Base-by-base conservation (phyloP, 1,140 invertebrate genomes). In the Eriosoma lanigerum region DNA sequence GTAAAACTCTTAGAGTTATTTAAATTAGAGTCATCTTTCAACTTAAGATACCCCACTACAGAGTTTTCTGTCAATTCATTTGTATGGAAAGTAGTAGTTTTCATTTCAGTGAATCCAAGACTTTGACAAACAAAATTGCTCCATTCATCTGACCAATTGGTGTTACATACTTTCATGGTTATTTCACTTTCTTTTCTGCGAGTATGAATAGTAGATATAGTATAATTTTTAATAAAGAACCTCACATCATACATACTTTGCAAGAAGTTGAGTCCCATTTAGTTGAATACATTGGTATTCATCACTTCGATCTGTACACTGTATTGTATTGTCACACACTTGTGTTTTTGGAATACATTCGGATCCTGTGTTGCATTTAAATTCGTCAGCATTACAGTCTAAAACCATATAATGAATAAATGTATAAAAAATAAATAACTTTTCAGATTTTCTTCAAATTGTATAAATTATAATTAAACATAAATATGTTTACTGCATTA, bases 241-340 rank as follows among this genome's bases (percentile, higher is more conserved):
- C 3, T 3, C 19, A 15, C 10, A n/a, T 9, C 3, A 60, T 48
- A 80, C 46, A 38, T 48, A 46, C 81, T 58, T 82, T n/a, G 50
- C 75, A 10, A 64, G 60, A 46, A 68, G 38, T 64, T 82, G 54
- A 3, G 15, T 26, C 13, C 62, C 60, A 21, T 78, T 60, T 5
- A 68, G 48, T 38, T 54, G 60, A 68, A 82, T 26, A 62, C 82
- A 82, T 72, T 87, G 84, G 87, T 90, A 90, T 86, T 92, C 91
- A 82, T 92, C 91, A 3, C 90, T 91, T 54, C 85, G 85, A 83
- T 91, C 90, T 3, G 89, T 87, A 83, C 91, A 92, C 56, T 92
- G 87, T 52, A 87, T 85, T 32, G 88, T 85, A 5, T 90, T 89
- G 83, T 92, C 89, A 83, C 91, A 92, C 6, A 88, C 82, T 82